Evolutionary conservation across 2,113 vertebrate species (phyloP).

Genomic region (Oryzias woworae): DNA sequence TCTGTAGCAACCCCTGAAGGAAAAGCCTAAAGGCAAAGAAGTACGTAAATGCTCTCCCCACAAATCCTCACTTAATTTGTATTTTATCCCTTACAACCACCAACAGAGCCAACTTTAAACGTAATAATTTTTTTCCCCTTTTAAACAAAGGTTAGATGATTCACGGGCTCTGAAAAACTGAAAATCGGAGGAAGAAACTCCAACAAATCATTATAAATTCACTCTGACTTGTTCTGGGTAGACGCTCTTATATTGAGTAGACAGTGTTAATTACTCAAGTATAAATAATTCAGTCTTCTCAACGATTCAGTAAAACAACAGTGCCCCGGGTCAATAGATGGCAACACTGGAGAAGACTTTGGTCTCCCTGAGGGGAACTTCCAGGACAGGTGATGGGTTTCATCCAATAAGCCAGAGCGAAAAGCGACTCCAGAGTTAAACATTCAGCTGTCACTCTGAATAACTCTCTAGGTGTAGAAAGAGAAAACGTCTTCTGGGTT

Average conservation of each 20-base stretch:
- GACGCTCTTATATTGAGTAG: conserved; percentile 38
- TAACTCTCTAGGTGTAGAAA: conserved; percentile 30
- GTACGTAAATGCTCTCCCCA: no score
- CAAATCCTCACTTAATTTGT: no score
- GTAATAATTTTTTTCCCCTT: neutral
- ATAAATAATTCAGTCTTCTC: conserved; percentile 75
- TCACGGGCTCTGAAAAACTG: neutral
- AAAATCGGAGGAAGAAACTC: neutral
- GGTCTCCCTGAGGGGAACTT: conserved; percentile 57
- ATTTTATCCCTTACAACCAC: no score
- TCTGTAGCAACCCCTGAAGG: no score
- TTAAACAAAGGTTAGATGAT: conserved; percentile 6
- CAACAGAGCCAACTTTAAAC: no score
- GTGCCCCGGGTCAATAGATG: conserved; percentile 64
- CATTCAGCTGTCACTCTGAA: conserved; percentile 32
- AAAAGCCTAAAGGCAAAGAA: no score
- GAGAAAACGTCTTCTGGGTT: neutral
- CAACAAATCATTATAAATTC: conserved; percentile 4
- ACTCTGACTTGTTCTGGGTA: conserved; percentile 6
- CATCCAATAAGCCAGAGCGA: conserved; percentile 36
- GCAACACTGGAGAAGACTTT: conserved; percentile 63
- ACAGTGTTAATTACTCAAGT: conserved; percentile 70
- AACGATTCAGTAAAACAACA: conserved; percentile 71
- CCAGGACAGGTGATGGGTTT: conserved; percentile 30
- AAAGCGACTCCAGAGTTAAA: conserved; percentile 51